Evolutionary conservation across 2,797 vertebrate species (phyloP), one percentile per base, ranked within the genome.

Genomic region (Geotria australis): DNA sequence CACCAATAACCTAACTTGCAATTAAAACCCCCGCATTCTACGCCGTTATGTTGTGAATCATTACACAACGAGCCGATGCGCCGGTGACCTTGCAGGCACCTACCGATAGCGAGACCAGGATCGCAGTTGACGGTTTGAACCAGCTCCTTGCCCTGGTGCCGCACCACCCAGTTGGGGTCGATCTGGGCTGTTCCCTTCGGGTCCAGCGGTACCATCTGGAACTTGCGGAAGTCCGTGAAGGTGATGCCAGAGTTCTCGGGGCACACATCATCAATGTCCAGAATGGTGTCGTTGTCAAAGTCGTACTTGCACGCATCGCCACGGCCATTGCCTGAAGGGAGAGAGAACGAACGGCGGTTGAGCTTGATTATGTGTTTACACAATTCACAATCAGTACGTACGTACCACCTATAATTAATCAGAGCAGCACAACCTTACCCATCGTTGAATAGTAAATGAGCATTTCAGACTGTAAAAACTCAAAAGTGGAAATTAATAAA

Each of bases 71-170:
- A 38, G 24, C 24, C 24, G 2, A 24, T 38, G 24, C n/a, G n/a
- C 24, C 4, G 24, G 24, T 38, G 24, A 38, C 24, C 38, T 38
- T 38, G 7, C 8, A 55, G 15, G n/a, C 63, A 63, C 86, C 63
- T 69, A 96, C 91, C 91, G 2, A 99, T 74, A 73, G 91, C 91
- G 65, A 96, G 82, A 68, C 91, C 91, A 60, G 91, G 91, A 63
- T 99, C 91, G 59, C 91, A 94, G 75, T 99, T 99, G 71, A 99
- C 85, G 8, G 89, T 99, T 72, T 99, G 91, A 64, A 99, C 84
- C 64, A 99, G 68, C 62, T 99, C 89, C 70, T 96, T 99, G 68
- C 91, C 91, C 73, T 94, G 82, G 70, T 99, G 85, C 58, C 86
- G 79, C 60, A 99, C 89, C 51, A 94, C 81, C 91, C 91, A 99